Evolutionary conservation across 2,797 vertebrate species (phyloP).

Genomic region (Corythornis leucogaster): DNA sequence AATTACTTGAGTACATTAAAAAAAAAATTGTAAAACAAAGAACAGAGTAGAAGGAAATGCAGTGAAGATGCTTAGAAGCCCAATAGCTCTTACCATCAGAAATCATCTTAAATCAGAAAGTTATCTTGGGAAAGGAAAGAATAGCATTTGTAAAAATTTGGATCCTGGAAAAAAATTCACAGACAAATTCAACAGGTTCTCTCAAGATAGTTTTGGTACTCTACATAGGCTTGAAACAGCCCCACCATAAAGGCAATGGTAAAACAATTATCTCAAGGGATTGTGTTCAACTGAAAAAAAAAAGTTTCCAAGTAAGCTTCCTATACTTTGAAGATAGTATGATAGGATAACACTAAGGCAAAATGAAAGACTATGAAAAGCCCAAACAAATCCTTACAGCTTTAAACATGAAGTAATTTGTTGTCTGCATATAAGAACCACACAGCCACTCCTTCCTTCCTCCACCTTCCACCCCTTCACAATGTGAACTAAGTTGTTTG

Average conservation of each 20-base stretch:
- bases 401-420: conserved; percentile 7
- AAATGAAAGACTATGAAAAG: background rate
- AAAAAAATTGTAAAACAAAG: background rate
- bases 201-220: background rate
- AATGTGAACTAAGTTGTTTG: background rate
- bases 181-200: background rate
- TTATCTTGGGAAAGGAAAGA: background rate
- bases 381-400: background rate
- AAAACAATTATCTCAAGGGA: conserved; percentile 17
- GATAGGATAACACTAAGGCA: background rate
- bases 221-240: background rate
- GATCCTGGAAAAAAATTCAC: background rate
- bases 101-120: background rate
- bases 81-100: background rate
- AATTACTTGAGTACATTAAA: background rate
- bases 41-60: background rate
- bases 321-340: background rate
- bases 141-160: background rate
- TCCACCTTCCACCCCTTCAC: too few species aligned
- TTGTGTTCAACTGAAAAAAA: background rate
- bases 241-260: background rate
- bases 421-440: background rate
- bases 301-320: background rate
- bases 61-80: background rate
- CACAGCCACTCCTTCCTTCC: background rate